These are phyloP conservation scores for Coenonympha glycerion DNA, from an alignment of 2,888 invertebrate genomes.

Conservation along the genomic window DNA sequence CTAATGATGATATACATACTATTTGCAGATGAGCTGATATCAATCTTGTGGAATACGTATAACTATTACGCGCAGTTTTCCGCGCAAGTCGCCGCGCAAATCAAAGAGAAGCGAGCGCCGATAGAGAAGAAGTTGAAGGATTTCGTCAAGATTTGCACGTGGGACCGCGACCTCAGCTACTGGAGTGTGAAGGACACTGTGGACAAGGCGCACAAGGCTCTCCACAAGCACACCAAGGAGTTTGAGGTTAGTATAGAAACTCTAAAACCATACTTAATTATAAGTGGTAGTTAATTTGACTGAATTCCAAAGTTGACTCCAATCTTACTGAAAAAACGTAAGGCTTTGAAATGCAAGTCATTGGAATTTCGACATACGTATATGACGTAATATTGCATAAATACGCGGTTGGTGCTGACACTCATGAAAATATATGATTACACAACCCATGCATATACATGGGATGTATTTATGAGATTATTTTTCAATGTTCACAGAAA, in stretches of 20 bases:
- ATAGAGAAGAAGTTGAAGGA: constrained; percentile 95
- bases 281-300: too few species aligned
- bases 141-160: constrained; percentile 95
- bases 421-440: too few species aligned
- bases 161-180: constrained; percentile 95
- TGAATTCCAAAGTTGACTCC: too few species aligned
- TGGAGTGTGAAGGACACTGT: constrained; percentile 94
- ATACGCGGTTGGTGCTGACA: too few species aligned
- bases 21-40: constrained; percentile 73
- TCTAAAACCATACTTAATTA: too few species aligned
- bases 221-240: constrained; percentile 90
- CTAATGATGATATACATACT: too few species aligned
- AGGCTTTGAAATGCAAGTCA: too few species aligned
- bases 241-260: constrained; percentile 81
- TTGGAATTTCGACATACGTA: too few species aligned
- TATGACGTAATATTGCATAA: too few species aligned
- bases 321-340: too few species aligned
- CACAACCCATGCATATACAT: too few species aligned
- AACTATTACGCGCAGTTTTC: constrained; percentile 89
- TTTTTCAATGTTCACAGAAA: constrained; percentile 51
- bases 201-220: constrained; percentile 88
- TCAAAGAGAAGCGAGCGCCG: constrained; percentile 82
- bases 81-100: constrained; percentile 77
- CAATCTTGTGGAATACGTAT: constrained; percentile 86
- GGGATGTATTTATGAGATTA: background rate